phyloP scores from a whole-genome alignment of 2,888 invertebrate species.

The Leptopterna dolabrata region DNA sequence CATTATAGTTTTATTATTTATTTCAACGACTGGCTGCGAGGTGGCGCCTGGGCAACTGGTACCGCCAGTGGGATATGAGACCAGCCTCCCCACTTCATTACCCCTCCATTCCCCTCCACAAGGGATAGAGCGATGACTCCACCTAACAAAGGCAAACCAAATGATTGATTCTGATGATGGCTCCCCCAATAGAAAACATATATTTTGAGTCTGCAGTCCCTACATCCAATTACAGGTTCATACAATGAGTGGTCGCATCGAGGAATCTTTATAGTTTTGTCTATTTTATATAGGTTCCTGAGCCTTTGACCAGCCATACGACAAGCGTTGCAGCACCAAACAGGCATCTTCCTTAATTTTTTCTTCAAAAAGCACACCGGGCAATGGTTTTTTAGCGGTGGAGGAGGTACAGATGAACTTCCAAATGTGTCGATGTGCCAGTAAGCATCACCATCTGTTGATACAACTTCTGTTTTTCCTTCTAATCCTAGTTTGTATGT shows the following conservation, averaged over 20 bases:
- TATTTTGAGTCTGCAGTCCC: background rate
- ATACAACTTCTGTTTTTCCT: too few relatives aligned
- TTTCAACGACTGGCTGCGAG: too few relatives aligned
- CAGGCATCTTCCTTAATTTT: background rate
- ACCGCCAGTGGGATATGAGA: too few relatives aligned
- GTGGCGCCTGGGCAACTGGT: too few relatives aligned
- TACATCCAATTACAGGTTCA: background rate
- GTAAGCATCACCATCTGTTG: too few relatives aligned
- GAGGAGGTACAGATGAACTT: too few relatives aligned
- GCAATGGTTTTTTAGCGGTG: background rate
- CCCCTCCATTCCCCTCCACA: too few relatives aligned
- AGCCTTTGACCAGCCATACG: background rate
- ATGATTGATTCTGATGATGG: background rate
- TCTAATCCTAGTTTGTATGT: too few relatives aligned
- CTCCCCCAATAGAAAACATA: background rate
- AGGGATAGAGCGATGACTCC: too few relatives aligned
- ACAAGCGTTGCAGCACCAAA: background rate
- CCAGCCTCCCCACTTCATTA: too few relatives aligned
- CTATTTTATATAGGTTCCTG: background rate
- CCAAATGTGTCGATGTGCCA: too few relatives aligned
- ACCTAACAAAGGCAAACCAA: background rate
- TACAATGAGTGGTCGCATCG: background rate
- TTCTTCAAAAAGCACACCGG: background rate
- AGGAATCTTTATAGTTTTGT: background rate
- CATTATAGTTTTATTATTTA: too few relatives aligned